Evolutionary conservation across 2,113 vertebrate species (phyloP).

Genomic region (Anguilla japonica): DNA sequence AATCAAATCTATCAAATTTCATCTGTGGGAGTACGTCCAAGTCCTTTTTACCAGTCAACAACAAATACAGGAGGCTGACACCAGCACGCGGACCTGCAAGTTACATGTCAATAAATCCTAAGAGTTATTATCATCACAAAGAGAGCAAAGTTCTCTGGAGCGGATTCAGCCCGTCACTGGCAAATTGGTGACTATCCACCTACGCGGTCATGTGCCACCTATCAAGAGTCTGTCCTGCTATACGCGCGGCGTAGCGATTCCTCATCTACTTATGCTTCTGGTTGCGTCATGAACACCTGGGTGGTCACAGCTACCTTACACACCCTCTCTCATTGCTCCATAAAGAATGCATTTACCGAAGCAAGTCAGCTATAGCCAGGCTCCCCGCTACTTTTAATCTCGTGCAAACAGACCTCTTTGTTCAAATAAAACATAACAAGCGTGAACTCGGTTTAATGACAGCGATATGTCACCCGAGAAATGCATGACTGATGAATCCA

Average conservation of each 20-base stretch:
- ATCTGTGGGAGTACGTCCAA: no score
- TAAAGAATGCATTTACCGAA: slow-evolving; percentile 45
- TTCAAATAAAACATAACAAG: slow-evolving; percentile 31
- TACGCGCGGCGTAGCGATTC: background rate
- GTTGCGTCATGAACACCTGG: slow-evolving; percentile 36
- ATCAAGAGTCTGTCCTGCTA: background rate
- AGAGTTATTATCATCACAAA: no score
- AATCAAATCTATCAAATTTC: no score
- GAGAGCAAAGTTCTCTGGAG: no score
- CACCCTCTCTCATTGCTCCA: slow-evolving; percentile 37
- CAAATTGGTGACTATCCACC: no score
- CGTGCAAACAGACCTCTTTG: slow-evolving; percentile 28
- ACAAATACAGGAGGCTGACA: no score
- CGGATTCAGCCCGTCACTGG: no score
- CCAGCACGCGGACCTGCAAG: no score
- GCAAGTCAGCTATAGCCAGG: slow-evolving; percentile 48
- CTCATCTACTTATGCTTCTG: background rate
- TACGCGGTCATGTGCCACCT: no score
- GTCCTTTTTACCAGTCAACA: no score
- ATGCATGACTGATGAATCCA: background rate
- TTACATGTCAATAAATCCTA: no score
- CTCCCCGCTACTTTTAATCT: slow-evolving; percentile 46
- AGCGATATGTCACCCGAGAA: slow-evolving; percentile 26
- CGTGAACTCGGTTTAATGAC: slow-evolving; percentile 22
- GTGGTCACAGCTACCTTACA: slow-evolving; percentile 44